Conservation (phyloP, 1,140 invertebrate species). For the Battus philenor region DNA sequence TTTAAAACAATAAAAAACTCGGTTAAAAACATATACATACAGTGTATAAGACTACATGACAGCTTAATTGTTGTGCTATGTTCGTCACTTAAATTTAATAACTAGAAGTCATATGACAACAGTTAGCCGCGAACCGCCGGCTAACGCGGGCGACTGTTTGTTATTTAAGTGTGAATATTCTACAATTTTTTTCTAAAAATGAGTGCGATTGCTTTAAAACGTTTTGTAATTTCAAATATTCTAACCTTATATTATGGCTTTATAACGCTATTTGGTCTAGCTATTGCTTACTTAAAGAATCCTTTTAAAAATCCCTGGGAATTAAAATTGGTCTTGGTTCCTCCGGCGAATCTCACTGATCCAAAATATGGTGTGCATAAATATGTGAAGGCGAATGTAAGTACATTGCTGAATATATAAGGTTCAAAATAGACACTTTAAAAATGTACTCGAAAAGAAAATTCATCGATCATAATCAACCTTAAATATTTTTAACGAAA, state of each 20-base stretch:
- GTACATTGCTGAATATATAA: too few relatives aligned
- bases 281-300: conserved; percentile 15
- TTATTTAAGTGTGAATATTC: not conserved
- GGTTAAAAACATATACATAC: too few relatives aligned
- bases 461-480: too few relatives aligned
- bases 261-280: conserved; percentile 2
- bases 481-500: too few relatives aligned
- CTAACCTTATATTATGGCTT: conserved; percentile 8
- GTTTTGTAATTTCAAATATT: not conserved
- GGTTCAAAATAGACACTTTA: too few relatives aligned
- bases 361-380: conserved; percentile 19
- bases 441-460: too few relatives aligned
- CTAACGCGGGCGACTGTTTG: not conserved
- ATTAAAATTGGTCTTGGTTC: conserved; percentile 12
- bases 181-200: conserved; percentile 1
- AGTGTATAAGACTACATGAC: too few relatives aligned
- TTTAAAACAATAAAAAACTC: too few relatives aligned
- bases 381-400: conserved; percentile 22
- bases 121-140: not conserved
- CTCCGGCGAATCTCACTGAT: conserved; percentile 10
- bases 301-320: conserved; percentile 18
- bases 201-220: conserved; percentile 4
- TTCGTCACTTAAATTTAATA: not conserved
- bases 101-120: not conserved
- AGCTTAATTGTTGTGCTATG: not conserved